Evolutionary conservation across 2,888 invertebrate species (phyloP).

Genomic region (Macrosoma leucophasiata): DNA sequence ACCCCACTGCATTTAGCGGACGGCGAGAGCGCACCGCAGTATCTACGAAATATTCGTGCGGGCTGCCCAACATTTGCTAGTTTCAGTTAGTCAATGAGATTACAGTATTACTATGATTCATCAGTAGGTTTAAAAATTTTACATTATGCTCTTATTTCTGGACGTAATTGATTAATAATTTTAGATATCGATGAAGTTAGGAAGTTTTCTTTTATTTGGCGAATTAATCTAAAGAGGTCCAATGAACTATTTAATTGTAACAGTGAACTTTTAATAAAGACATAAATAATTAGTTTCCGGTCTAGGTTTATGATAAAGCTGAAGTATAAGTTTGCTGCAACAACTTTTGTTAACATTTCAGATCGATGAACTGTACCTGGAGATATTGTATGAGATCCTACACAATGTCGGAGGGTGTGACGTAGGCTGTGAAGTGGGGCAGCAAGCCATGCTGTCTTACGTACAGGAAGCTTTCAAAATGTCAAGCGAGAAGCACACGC

Average conservation of each 20-base stretch:
- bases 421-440: constrained; percentile 81
- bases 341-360: constrained; percentile 43
- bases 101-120: constrained; percentile 64
- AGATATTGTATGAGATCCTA: constrained; percentile 87
- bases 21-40: constrained; percentile 23
- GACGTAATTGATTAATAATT: too few species aligned
- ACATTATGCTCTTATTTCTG: too few species aligned
- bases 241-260: too few species aligned
- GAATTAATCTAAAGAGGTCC: too few species aligned
- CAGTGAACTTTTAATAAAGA: too few species aligned
- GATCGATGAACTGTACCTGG: constrained; percentile 91
- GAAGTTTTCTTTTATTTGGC: too few species aligned
- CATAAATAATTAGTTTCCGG: too few species aligned
- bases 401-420: constrained; percentile 92
- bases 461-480: constrained; percentile 87
- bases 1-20: constrained; percentile 36
- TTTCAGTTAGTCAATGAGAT: constrained; percentile 50
- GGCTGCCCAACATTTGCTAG: constrained; percentile 21
- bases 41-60: too few species aligned
- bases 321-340: too few species aligned
- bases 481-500: constrained; percentile 83
- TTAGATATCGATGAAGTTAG: too few species aligned
- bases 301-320: too few species aligned
- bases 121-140: constrained; percentile 46
- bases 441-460: constrained; percentile 81